Evolutionary conservation across 2,113 vertebrate species (phyloP).

Genomic region (Heteronetta atricapilla): DNA sequence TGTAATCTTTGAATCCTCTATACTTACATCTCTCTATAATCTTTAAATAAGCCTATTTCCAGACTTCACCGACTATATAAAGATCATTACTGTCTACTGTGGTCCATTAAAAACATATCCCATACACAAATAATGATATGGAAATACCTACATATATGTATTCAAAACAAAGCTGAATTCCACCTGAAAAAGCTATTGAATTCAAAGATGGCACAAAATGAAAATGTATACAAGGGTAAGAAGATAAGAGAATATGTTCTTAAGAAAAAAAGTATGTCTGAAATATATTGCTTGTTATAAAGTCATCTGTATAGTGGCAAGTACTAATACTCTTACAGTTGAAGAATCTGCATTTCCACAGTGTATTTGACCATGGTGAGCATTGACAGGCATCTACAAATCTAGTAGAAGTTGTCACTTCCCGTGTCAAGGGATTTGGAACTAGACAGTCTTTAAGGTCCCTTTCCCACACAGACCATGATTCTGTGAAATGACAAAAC

Average conservation of each 20-base stretch:
- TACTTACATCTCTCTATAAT: no score
- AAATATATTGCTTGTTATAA: neutral
- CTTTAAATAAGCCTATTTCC: neutral
- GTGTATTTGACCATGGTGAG: neutral
- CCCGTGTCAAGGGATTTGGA: neutral
- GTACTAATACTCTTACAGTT: neutral
- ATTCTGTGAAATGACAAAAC: neutral
- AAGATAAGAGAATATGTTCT: neutral
- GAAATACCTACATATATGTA: fast-evolving
- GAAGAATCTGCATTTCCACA: neutral
- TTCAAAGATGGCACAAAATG: neutral
- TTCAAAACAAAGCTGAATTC: neutral
- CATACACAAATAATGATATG: neutral
- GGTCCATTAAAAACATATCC: neutral
- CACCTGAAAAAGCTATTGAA: neutral
- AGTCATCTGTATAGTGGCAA: neutral
- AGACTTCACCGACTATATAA: neutral
- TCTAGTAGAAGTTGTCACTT: neutral
- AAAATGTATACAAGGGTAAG: neutral
- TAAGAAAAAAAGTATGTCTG: neutral
- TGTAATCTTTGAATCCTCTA: neutral
- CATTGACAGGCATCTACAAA: neutral
- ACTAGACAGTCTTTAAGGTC: neutral
- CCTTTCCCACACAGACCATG: neutral
- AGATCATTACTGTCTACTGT: neutral